A percentile compares a stretch with the other conserved stretches of the same genome.
phyloP scores from a whole-genome alignment of 2,888 invertebrate species.

The Drosophila pseudotalamancana region DNA sequence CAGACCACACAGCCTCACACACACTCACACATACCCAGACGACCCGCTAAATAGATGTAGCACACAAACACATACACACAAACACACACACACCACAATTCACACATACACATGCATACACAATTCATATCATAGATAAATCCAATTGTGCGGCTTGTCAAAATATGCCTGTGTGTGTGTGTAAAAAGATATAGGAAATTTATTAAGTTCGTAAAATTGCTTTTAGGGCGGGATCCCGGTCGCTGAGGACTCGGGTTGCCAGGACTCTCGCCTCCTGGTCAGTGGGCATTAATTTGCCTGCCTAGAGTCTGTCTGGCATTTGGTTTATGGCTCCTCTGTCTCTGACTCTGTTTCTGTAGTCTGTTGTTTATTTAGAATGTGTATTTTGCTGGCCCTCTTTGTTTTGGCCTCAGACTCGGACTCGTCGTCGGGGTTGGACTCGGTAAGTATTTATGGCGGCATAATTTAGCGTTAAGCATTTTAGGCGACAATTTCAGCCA shows the following conservation, averaged over 20 bases:
- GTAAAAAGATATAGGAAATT: slow-evolving; percentile 74
- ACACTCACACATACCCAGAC: slow-evolving; percentile 3
- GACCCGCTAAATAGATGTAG: slow-evolving; percentile 11
- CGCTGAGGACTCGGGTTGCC: slow-evolving; percentile 24
- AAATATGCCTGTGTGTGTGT: slow-evolving; percentile 36
- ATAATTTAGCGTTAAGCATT: slow-evolving; percentile 76
- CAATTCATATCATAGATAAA: slow-evolving; percentile 61
- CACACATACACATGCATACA: slow-evolving; percentile 14
- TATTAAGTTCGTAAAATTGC: slow-evolving; percentile 77
- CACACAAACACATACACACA: background rate
- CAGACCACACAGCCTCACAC: slow-evolving; percentile 23
- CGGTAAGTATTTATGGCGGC: slow-evolving; percentile 68
- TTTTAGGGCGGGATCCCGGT: slow-evolving; percentile 23
- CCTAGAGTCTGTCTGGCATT: slow-evolving; percentile 25
- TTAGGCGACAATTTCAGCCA: slow-evolving; percentile 70
- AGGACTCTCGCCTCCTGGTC: slow-evolving; percentile 29
- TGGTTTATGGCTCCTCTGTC: slow-evolving; percentile 33
- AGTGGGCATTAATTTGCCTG: slow-evolving; percentile 64
- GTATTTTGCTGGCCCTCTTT: slow-evolving; percentile 50
- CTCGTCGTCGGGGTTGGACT: slow-evolving; percentile 11
- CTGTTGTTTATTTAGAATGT: slow-evolving; percentile 66
- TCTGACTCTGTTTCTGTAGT: slow-evolving; percentile 28
- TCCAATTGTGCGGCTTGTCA: slow-evolving; percentile 75
- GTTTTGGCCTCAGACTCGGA: slow-evolving; percentile 33
- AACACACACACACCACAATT: background rate